phyloP scores from a whole-genome alignment of 2,888 invertebrate species.

The Eupeodes luniger region DNA sequence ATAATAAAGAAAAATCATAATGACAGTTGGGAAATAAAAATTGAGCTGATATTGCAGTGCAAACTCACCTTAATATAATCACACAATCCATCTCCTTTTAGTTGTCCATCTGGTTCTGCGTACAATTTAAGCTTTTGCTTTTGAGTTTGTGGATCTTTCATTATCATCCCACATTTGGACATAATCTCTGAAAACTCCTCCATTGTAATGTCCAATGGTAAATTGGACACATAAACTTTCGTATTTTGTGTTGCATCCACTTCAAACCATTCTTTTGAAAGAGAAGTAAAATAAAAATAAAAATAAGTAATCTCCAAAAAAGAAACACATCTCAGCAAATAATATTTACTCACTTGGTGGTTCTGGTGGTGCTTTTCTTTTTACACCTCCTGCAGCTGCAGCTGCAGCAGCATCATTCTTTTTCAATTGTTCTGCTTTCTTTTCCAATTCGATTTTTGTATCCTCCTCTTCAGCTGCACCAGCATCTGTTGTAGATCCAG shows the following conservation, averaged over 20 bases:
- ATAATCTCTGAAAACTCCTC: constrained; percentile 96
- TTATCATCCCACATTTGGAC: constrained; percentile 98
- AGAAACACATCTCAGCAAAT: constrained; percentile 12
- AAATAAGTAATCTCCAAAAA: constrained; percentile 12
- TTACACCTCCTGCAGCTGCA: constrained; percentile 74
- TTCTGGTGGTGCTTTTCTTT: constrained; percentile 85
- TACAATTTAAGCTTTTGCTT: constrained; percentile 97
- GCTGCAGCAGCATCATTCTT: constrained; percentile 40
- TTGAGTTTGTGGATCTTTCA: constrained; percentile 91
- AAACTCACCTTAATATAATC: constrained; percentile 95
- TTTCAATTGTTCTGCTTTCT: constrained; percentile 49
- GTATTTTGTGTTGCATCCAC: constrained; percentile 94
- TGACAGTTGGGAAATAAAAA: too few species aligned
- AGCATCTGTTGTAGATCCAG: constrained; percentile 19
- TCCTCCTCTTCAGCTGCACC: constrained; percentile 68
- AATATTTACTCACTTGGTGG: constrained; percentile 82
- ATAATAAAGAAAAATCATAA: too few species aligned
- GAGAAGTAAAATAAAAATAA: constrained; percentile 30
- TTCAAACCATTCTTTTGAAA: constrained; percentile 93
- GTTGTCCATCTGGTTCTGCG: constrained; percentile 90
- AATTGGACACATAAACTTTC: constrained; percentile 97
- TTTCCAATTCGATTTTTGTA: constrained; percentile 78
- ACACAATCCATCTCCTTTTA: constrained; percentile 98
- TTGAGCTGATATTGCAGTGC: too few species aligned
- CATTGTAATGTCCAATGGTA: constrained; percentile 94